phyloP scores from a whole-genome alignment of 2,113 vertebrate species.

The Chunga burmeisteri region DNA sequence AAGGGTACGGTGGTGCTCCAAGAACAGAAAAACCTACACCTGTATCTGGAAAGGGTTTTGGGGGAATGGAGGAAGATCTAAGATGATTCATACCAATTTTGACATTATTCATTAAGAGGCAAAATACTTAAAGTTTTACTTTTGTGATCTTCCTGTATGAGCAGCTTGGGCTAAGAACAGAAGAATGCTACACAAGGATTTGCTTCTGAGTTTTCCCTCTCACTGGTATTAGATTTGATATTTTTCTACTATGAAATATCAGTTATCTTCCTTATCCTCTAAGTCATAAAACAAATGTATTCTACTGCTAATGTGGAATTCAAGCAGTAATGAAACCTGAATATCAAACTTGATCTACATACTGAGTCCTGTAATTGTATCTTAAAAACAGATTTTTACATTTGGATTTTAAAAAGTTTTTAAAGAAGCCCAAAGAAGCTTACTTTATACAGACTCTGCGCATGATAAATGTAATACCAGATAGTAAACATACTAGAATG shows the following conservation, averaged over 20 bases:
- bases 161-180: background rate
- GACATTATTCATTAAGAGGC: background rate
- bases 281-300: background rate
- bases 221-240: background rate
- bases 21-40: background rate
- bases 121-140: background rate
- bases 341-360: slow-evolving; percentile 46
- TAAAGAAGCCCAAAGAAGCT: slow-evolving; percentile 7
- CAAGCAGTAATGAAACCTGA: slow-evolving; percentile 55
- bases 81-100: background rate
- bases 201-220: background rate
- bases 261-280: background rate
- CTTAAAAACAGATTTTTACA: background rate
- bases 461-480: slow-evolving; percentile 39
- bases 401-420: background rate
- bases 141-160: background rate
- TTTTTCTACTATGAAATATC: background rate
- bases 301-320: slow-evolving; percentile 7
- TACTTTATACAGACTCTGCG: slow-evolving; percentile 19
- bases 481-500: slow-evolving; percentile 32
- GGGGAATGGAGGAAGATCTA: background rate
- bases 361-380: slow-evolving; percentile 15
- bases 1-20: accelerated
- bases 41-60: background rate
- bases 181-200: background rate